Base-by-base conservation (phyloP, 2,888 invertebrate genomes). In the Microplitis deprimator region DNA sequence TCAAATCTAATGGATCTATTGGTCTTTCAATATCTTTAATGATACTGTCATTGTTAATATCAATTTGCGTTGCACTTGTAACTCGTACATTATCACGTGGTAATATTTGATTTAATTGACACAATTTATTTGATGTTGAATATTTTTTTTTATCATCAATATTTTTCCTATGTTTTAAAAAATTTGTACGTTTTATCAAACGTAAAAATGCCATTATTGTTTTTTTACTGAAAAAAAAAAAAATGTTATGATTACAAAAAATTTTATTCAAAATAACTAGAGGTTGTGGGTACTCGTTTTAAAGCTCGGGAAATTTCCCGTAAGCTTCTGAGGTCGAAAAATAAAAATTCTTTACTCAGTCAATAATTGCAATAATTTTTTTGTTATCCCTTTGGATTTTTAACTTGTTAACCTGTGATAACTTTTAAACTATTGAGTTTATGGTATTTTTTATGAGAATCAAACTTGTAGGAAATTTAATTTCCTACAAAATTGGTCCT, bases 1-100 rank as follows among this genome's bases (percentile, higher is more conserved):
- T 92, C 81, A 96, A 93, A 91, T 97, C 97, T 84, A 97, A 92
- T 2, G 94, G 94, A 90, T 96, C 96, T 82, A 88, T 84, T 80
- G 89, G 89, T 82, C 87, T 81, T 13, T 50, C 13, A 13, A 13
- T 13, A 50, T 50, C 50, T 50, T 13, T 50, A 8, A 7, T 8
- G 8, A 50, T 13, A 13, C 50, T 50, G 13, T 50, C 50, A 3
- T 50, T 29, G 4, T 29, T 50, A 5, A 50, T 13, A 13, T 50
- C 50, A 13, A 50, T 13, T 50, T 50, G 50, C 29, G 29, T 29
- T 50, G 50, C 50, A 50, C 50, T 50, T 50, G 50, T 50, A 13
- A 50, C 13, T 13, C 50, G 8, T 13, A 50, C 50, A 50, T 50
- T 50, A 5, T 50, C 50, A 50, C 50, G 50, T 50, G 50, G 50